Percentiles rank a stretch among this genome's conserved stretches.
Conservation (phyloP, 2,888 invertebrate genomes). For the Orthonevra nobilis region DNA sequence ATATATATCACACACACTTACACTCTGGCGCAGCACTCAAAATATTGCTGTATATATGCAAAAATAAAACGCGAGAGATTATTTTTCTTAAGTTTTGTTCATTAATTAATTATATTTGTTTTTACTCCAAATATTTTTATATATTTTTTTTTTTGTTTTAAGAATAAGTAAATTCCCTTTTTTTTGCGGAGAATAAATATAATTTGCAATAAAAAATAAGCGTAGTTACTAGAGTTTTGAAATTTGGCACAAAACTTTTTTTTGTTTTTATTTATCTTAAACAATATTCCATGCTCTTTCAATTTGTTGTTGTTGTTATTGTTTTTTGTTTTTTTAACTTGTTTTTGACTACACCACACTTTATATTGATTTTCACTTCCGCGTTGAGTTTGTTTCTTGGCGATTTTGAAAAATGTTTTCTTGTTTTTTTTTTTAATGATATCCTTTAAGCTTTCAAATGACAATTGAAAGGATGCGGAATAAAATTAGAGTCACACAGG, state of each 20-base stretch:
- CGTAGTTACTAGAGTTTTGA: conserved; percentile 42
- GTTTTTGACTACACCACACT: conserved; percentile 41
- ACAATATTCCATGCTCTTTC: conserved; percentile 16
- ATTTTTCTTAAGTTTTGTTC: conserved; percentile 38
- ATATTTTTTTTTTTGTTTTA: conserved; percentile 9
- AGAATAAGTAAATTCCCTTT: not conserved
- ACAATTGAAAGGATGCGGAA: conserved; percentile 59
- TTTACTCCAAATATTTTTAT: conserved; percentile 40
- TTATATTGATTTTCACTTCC: conserved; percentile 65
- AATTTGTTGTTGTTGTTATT: conserved; percentile 24
- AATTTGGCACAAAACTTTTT: conserved; percentile 66
- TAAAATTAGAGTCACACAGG: conserved; percentile 47
- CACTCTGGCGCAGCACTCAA: conserved; percentile 64
- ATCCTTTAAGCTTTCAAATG: conserved; percentile 40
- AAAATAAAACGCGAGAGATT: conserved; percentile 37
- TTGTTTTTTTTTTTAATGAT: conserved; percentile 10
- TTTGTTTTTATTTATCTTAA: conserved; percentile 3
- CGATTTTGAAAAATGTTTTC: conserved; percentile 16
- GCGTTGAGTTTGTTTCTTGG: conserved; percentile 39
- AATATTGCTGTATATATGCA: conserved; percentile 55
- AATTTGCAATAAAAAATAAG: conserved; percentile 35
- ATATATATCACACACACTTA: conserved; percentile 64
- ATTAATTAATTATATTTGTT: conserved; percentile 41
- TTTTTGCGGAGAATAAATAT: conserved; percentile 20
- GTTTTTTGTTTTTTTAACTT: conserved; percentile 3